Percentiles rank a stretch among this genome's conserved stretches.
Evolutionary conservation across 2,797 vertebrate genomes (phyloP).

Genomic region (Paramormyrops hopkinsi): DNA sequence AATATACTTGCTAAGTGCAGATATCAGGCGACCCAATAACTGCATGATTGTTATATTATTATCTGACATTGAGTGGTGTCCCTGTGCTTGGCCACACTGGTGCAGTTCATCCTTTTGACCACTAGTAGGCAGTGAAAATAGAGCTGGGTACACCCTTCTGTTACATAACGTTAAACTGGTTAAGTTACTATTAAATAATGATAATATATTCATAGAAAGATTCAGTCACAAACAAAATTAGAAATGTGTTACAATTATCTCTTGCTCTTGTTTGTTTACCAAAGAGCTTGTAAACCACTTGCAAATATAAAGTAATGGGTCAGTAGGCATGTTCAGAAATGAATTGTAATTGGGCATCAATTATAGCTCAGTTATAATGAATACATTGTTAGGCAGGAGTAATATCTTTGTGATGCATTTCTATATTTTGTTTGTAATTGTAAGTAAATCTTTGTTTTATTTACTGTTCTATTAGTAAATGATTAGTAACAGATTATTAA

Average conservation of each 20-base stretch:
- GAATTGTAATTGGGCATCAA: not conserved
- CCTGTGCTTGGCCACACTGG: not conserved
- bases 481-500: not conserved
- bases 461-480: not conserved
- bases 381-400: not conserved
- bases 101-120: not conserved
- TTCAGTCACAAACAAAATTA: not conserved
- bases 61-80: not conserved
- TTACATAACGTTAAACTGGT: not conserved
- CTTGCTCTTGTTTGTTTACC: not conserved
- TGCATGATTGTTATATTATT: not conserved
- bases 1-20: not conserved
- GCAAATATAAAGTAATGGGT: not conserved
- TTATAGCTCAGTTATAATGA: not conserved
- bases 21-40: not conserved
- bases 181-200: not conserved
- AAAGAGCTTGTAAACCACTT: not conserved
- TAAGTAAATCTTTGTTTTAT: not conserved
- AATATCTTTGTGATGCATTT: not conserved
- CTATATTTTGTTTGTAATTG: not conserved
- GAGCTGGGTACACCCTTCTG: not conserved
- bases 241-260: not conserved
- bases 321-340: not conserved
- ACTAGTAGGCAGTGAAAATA: not conserved
- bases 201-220: not conserved